phyloP scores from a whole-genome alignment of 2,113 vertebrate genomes.

The Chlorodrepanis virens region DNA sequence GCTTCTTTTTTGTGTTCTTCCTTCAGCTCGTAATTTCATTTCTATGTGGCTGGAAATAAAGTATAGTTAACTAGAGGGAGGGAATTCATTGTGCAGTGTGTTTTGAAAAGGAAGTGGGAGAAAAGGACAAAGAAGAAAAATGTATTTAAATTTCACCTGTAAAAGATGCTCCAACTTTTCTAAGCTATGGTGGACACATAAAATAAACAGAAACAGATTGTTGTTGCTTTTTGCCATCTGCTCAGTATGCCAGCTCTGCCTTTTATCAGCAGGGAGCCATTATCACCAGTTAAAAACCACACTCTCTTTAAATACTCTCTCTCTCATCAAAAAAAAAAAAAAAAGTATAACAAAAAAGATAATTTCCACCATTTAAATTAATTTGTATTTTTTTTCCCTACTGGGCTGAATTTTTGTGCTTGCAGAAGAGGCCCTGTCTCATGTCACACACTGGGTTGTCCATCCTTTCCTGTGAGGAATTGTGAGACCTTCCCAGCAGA shows the following conservation, averaged over 20 bases:
- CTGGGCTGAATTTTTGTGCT: not conserved
- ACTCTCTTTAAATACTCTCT: not conserved
- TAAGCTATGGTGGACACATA: not conserved
- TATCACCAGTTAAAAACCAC: not conserved
- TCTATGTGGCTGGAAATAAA: not conserved
- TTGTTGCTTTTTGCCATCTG: not conserved
- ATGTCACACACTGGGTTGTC: not conserved
- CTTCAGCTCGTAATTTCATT: not conserved
- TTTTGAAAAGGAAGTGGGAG: not conserved
- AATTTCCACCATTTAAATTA: not conserved
- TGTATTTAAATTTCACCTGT: not conserved
- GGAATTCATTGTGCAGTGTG: not conserved
- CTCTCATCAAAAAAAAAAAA: too few species aligned
- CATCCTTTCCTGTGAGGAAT: not conserved
- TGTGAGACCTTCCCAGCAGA: not conserved
- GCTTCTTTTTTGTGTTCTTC: not conserved
- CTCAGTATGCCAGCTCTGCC: not conserved
- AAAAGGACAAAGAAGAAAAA: not conserved
- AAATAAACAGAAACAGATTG: slow-evolving; percentile 18
- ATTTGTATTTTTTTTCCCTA: not conserved
- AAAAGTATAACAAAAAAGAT: not conserved
- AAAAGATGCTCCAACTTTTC: not conserved
- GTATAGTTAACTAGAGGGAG: not conserved
- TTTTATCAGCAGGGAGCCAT: slow-evolving; percentile 6
- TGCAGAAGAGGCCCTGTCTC: not conserved